A percentile compares a stretch with the other conserved stretches of the same genome.
Evolutionary conservation across 2,113 vertebrate species (phyloP).

Genomic region (Oreotrochilus melanogaster): DNA sequence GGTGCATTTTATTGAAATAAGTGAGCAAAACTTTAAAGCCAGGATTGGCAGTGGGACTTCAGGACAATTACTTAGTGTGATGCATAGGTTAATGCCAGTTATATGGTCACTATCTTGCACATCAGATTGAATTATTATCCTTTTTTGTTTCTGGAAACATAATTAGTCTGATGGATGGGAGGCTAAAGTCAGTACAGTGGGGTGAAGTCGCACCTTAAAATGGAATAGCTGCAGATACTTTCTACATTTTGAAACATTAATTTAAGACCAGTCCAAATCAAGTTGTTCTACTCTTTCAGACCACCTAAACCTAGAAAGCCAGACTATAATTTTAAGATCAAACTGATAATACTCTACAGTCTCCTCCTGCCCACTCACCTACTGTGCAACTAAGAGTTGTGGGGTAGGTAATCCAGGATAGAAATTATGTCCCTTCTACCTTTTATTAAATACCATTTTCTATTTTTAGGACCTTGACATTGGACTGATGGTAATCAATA

Average conservation of each 20-base stretch:
- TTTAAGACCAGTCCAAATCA: background rate
- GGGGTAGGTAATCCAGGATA: background rate
- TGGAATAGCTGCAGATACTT: background rate
- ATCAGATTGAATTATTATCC: conserved; percentile 42
- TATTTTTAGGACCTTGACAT: background rate
- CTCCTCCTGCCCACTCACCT: background rate
- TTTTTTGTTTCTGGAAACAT: conserved; percentile 13
- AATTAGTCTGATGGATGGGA: conserved; percentile 55
- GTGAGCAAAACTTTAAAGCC: background rate
- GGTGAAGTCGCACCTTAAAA: conserved; percentile 27
- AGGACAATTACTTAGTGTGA: background rate
- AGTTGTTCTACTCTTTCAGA: background rate
- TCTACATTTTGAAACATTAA: background rate
- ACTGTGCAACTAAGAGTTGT: background rate
- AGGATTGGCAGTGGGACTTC: background rate
- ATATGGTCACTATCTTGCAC: conserved; percentile 25
- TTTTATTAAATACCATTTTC: background rate
- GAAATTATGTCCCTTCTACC: background rate
- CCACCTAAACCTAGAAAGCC: background rate
- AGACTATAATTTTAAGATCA: background rate
- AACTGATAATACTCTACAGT: background rate
- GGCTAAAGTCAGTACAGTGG: conserved; percentile 22
- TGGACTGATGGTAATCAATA: background rate
- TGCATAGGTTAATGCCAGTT: conserved; percentile 31
- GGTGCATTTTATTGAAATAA: background rate